A percentile compares a stretch with the other conserved stretches of the same genome.
These are phyloP conservation scores for Boleophthalmus pectinirostris DNA, from an alignment of 2,113 vertebrate species.

Conservation along the genomic window DNA sequence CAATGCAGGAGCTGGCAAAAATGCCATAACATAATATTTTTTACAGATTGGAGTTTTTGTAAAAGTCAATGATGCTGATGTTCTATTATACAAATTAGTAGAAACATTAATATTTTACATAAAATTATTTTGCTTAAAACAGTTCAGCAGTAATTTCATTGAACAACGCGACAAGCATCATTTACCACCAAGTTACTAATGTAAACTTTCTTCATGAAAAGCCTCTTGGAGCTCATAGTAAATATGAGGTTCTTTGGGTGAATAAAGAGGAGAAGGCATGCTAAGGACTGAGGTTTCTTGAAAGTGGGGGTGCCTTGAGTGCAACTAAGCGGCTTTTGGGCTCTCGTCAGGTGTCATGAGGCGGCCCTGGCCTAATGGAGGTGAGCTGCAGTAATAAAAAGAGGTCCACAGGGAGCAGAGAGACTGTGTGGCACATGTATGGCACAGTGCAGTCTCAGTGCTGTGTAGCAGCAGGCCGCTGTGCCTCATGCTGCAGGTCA, in stretches of 20 bases:
- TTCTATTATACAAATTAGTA: neutral
- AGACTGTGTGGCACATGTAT: slow-evolving; percentile 59
- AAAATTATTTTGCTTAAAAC: neutral
- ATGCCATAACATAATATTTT: neutral
- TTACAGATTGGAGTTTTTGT: neutral
- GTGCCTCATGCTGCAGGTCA: slow-evolving; percentile 69
- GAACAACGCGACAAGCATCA: neutral
- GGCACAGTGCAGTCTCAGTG: slow-evolving; percentile 52
- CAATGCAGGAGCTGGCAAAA: neutral
- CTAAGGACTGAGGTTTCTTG: slow-evolving; percentile 44
- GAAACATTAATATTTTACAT: neutral
- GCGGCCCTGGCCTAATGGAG: slow-evolving; percentile 65
- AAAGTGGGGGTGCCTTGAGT: slow-evolving; percentile 31
- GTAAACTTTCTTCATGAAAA: neutral
- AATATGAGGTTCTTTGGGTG: slow-evolving; percentile 14
- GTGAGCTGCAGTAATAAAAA: slow-evolving; percentile 73
- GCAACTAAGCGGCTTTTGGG: slow-evolving; percentile 54
- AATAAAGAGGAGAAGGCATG: slow-evolving; percentile 46
- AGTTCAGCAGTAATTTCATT: neutral
- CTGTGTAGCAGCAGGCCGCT: slow-evolving; percentile 45
- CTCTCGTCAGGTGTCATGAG: slow-evolving; percentile 69
- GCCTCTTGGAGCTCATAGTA: neutral
- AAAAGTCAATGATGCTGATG: neutral
- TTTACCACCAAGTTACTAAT: neutral
- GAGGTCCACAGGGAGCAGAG: slow-evolving; percentile 65